A percentile compares a stretch with the other conserved stretches of the same genome.
Evolutionary conservation across 2,113 vertebrate genomes (phyloP).

Genomic region (Tretioscincus oriximinensis): DNA sequence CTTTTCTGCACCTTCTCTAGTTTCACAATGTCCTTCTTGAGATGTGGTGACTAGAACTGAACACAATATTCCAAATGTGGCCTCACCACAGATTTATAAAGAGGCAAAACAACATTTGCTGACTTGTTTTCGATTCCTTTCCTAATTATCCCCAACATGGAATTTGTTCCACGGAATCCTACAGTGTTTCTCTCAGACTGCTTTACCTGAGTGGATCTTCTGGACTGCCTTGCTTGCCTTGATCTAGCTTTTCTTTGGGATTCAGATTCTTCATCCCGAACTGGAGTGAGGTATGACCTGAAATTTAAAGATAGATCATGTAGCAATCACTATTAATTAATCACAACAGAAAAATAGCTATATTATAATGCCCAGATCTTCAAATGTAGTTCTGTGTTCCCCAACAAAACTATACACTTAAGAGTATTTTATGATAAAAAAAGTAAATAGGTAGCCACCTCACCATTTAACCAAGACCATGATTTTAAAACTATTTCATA

Average conservation of each 20-base stretch:
- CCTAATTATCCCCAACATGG: too few species aligned
- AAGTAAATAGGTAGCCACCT: not conserved
- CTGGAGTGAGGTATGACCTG: conserved; percentile 98
- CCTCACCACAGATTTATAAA: too few species aligned
- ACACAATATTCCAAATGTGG: too few species aligned
- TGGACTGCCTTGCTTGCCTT: conserved; percentile 95
- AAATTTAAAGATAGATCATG: conserved; percentile 54
- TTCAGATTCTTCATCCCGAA: conserved; percentile 97
- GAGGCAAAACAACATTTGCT: too few species aligned
- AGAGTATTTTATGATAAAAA: not conserved
- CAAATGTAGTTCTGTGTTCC: not conserved
- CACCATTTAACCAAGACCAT: not conserved
- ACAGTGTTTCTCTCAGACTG: not conserved
- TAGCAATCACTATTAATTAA: conserved; percentile 11
- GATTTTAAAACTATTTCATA: too few species aligned
- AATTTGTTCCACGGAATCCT: too few species aligned
- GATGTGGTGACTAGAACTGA: too few species aligned
- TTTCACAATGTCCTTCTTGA: too few species aligned
- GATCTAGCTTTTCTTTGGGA: conserved; percentile 99
- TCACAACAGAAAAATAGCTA: conserved; percentile 6
- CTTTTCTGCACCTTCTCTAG: too few species aligned
- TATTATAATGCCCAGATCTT: too few species aligned
- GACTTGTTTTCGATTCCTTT: too few species aligned
- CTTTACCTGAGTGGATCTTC: conserved; percentile 94
- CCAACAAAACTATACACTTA: not conserved